Evolutionary conservation across 2,888 invertebrate genomes (phyloP).

Genomic region (Endotricha flammealis): DNA sequence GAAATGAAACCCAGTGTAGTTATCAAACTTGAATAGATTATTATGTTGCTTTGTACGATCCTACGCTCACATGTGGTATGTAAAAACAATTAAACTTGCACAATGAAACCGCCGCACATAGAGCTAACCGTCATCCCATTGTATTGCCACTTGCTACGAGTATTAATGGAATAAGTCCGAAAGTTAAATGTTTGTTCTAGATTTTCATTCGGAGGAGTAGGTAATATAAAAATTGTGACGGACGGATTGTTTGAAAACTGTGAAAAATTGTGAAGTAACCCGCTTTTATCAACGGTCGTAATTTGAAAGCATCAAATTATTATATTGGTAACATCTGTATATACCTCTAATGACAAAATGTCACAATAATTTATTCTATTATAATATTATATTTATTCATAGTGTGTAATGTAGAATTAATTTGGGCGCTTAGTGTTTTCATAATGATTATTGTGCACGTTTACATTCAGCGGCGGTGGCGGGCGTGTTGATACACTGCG

Average conservation of each 20-base stretch:
- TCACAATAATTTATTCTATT: too few relatives aligned
- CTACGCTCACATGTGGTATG: slow-evolving; percentile 31
- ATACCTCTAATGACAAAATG: too few relatives aligned
- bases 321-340: too few relatives aligned
- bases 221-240: slow-evolving; percentile 6
- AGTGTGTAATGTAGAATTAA: not conserved
- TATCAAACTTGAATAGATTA: not conserved
- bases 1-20: not conserved
- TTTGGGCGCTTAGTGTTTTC: not conserved
- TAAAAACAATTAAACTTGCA: slow-evolving; percentile 69
- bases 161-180: slow-evolving; percentile 61
- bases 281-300: too few relatives aligned
- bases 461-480: slow-evolving; percentile 16
- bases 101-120: slow-evolving; percentile 50
- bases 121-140: slow-evolving; percentile 50
- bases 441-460: not conserved
- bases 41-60: not conserved
- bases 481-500: slow-evolving; percentile 40
- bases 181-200: slow-evolving; percentile 17
- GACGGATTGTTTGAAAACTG: too few relatives aligned
- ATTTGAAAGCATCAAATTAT: too few relatives aligned
- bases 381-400: too few relatives aligned
- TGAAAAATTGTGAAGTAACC: too few relatives aligned
- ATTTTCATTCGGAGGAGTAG: slow-evolving; percentile 5
- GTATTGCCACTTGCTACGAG: slow-evolving; percentile 43